Evolutionary conservation across 2,113 vertebrate genomes (phyloP), one percentile per base, ranked within the genome.

Genomic region (Prionailurus bengalensis): DNA sequence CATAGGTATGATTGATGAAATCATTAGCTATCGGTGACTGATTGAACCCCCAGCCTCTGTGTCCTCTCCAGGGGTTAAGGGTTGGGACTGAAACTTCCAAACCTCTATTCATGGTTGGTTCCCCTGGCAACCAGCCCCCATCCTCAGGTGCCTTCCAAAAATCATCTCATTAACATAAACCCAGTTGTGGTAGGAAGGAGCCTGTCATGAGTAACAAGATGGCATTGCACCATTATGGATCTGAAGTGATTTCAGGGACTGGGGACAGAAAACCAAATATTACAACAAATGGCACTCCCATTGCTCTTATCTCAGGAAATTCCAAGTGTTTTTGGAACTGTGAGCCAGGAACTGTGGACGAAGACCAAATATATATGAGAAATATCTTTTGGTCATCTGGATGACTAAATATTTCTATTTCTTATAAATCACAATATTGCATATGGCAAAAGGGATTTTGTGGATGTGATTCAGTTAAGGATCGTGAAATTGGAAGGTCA

Each of bases 201-300:
- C 45, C 65, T 89, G 53, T 82, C 51, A 4, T 65, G 78, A 61
- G 80, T 94, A 74, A 95, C 31, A 82, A 80, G 86, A 53, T 55
- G 55, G 19, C 36, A n/a, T 45, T 63, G 25, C 73, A 25, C 74
- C 51, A 36, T 70, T 79, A 16, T 61, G 36, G 5, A 21, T 80
- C 83, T 94, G 36, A 88, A 81, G 42, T 39, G 33, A 79, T 71
- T 94, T 80, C 25, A 88, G 25, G n/a, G 48, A 94, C 74, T 74
- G 5, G 51, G 25, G 73, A 58, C 15, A 27, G 70, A 70, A 74
- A 39, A 83, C 21, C 45, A 76, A 45, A 42, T 90, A 36, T 29
- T 68, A 65, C 21, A 78, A 90, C 19, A 53, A 83, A 55, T 55
- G 4, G 48, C 45, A 29, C 14, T 86, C 19, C 36, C 7, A 3